Evolutionary conservation across 2,113 vertebrate genomes (phyloP).

Genomic region (Benitochromis conjunctus): DNA sequence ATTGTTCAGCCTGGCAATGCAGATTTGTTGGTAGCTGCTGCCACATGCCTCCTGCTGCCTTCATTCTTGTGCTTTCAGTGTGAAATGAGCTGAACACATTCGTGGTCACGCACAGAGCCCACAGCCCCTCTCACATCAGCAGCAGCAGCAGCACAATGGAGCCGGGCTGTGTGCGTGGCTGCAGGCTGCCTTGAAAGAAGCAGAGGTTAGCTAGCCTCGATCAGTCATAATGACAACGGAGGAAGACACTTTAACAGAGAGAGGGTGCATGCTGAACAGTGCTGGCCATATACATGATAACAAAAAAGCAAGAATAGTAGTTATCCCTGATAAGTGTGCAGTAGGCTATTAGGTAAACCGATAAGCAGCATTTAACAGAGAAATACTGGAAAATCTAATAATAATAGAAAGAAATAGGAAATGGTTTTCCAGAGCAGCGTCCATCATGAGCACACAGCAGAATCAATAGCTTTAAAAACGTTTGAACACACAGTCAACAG

Average conservation of each 20-base stretch:
- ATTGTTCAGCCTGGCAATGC: not conserved
- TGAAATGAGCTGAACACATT: slow-evolving; percentile 66
- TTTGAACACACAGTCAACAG: not conserved
- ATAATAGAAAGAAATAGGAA: not conserved
- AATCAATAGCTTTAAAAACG: not conserved
- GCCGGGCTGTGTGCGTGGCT: not conserved
- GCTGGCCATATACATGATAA: accelerated
- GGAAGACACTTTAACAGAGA: not conserved
- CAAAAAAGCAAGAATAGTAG: not conserved
- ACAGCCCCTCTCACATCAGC: slow-evolving; percentile 21
- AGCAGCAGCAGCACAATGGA: slow-evolving; percentile 15
- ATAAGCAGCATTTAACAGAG: too few relatives aligned
- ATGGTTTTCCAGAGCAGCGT: not conserved
- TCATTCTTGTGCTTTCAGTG: slow-evolving; percentile 37
- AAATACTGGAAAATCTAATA: not conserved
- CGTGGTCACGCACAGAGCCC: slow-evolving; percentile 53
- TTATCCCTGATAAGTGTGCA: not conserved
- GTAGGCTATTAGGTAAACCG: not conserved
- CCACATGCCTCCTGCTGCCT: slow-evolving; percentile 43
- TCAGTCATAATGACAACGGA: not conserved
- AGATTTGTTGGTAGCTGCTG: not conserved
- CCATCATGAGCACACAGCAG: not conserved
- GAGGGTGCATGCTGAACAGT: not conserved
- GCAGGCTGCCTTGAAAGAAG: not conserved
- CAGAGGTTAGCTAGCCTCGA: not conserved